These are phyloP conservation scores for Brachionus paranguensis DNA, from an alignment of 1,140 invertebrate genomes.

Conservation along the genomic window DNA sequence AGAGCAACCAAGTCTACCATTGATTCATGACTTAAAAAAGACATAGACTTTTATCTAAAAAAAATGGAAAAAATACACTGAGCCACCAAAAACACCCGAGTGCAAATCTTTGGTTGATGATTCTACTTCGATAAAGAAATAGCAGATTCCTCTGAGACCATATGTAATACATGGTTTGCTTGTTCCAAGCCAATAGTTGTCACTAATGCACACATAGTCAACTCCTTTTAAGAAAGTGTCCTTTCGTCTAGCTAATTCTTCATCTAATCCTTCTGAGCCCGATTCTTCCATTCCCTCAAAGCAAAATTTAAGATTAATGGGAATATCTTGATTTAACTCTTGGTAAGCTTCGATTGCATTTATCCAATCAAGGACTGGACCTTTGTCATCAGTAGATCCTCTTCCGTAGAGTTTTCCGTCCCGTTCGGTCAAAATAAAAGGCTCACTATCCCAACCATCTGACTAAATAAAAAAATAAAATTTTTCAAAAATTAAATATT, in stretches of 20 bases:
- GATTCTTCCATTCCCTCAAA: constrained; percentile 99
- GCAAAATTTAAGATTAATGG: constrained; percentile 81
- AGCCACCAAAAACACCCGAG: constrained; percentile 87
- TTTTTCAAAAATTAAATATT: background rate
- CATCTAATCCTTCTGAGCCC: constrained; percentile 88
- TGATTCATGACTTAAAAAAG: constrained; percentile 50
- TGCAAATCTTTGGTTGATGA: constrained; percentile 87
- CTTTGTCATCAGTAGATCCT: constrained; percentile 88
- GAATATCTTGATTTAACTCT: constrained; percentile 62
- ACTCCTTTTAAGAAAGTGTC: constrained; percentile 57
- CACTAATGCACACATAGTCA: constrained; percentile 93
- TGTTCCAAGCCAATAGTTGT: constrained; percentile 97
- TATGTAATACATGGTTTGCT: constrained; percentile 94
- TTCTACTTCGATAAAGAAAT: constrained; percentile 80
- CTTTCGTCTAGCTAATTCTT: constrained; percentile 62
- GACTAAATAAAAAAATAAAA: constrained; percentile 53
- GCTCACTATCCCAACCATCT: constrained; percentile 92
- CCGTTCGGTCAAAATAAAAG: constrained; percentile 79
- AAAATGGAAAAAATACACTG: constrained; percentile 53
- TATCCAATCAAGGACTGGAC: constrained; percentile 75
- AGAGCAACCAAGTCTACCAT: constrained; percentile 52
- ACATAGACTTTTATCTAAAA: too few relatives aligned
- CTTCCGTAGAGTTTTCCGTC: constrained; percentile 85
- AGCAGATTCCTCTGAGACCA: constrained; percentile 82
- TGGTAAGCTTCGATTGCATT: constrained; percentile 85